Evolutionary conservation across 2,797 vertebrate genomes (phyloP), one percentile per base, ranked within the genome.

Genomic region (Pitangus sulphuratus): DNA sequence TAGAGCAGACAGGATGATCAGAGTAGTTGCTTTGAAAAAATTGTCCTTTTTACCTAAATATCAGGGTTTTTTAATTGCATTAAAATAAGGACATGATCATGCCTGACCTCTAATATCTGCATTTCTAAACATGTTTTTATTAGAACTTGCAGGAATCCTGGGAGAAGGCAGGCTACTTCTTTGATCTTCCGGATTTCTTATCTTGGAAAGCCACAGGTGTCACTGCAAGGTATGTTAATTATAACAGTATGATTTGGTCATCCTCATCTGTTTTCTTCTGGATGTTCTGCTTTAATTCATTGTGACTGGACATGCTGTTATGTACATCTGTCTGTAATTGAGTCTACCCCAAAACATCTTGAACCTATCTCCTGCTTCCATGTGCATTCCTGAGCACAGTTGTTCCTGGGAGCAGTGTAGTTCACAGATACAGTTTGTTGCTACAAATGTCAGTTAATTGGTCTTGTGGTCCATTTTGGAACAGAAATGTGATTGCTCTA

Each of bases 151-250:
- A 54, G 92, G 97, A 98, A 74, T 98, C 95, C 3, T 99, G 99
- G 99, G 96, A 98, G 91, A 98, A 98, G 96, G 98, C 98, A 4
- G 98, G 98, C 40, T 98, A 98, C 96, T 99, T 99, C 96, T 99
- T 99, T 86, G 99, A 99, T 98, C 99, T 99, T 65, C 98, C 99
- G 1, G 99, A 99, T 97, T 99, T 99, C 97, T 98, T 99, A 96
- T 99, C 99, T 37, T 99, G 99, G 99, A 99, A 99, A 96, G 99
- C 99, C 75, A 99, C 99, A n/a, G 99, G 99, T 96, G 98, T 98
- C 85, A 97, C 99, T 97, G 97, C 97, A 81, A 99, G 99, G 99
- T 99, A 98, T 96, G 97, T 95, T 96, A 95, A 95, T 95, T 83
- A 48, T 84, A 97, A 89, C 31, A 47, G 17, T 33, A 71, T 89